Conservation (phyloP, 2,888 invertebrate genomes). For the Ethmia dodecea region DNA sequence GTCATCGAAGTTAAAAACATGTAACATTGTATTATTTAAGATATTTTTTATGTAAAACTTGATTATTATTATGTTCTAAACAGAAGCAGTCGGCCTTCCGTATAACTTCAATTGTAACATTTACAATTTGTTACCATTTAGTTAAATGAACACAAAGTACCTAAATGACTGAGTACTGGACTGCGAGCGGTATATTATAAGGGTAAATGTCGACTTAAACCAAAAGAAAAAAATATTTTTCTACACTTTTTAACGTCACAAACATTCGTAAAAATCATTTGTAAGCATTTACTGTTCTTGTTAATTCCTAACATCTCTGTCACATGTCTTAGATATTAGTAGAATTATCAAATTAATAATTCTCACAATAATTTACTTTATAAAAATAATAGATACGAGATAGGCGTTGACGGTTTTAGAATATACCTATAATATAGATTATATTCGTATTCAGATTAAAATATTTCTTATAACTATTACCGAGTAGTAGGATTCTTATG, state of each 20-base stretch:
- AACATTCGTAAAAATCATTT: slow-evolving; percentile 53
- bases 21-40: no score
- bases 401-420: slow-evolving; percentile 62
- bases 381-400: slow-evolving; percentile 45
- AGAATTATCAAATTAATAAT: slow-evolving; percentile 18
- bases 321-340: slow-evolving; percentile 5
- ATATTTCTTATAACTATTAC: slow-evolving; percentile 36
- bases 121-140: no score
- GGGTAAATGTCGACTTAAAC: slow-evolving; percentile 61
- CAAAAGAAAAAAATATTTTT: slow-evolving; percentile 67
- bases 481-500: slow-evolving; percentile 58
- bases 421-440: slow-evolving; percentile 31
- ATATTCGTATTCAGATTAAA: slow-evolving; percentile 27
- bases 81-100: no score
- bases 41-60: no score
- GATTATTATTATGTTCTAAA: no score
- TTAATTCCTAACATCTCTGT: slow-evolving; percentile 31
- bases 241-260: slow-evolving; percentile 73
- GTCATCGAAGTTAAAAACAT: no score
- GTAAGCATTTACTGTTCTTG: slow-evolving; percentile 58
- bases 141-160: no score
- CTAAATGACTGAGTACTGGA: slow-evolving; percentile 66
- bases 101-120: no score
- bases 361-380: slow-evolving; percentile 37
- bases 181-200: slow-evolving; percentile 59